Base-by-base conservation (phyloP, 1,140 invertebrate species). In the Pemphigus obesinymphae region DNA sequence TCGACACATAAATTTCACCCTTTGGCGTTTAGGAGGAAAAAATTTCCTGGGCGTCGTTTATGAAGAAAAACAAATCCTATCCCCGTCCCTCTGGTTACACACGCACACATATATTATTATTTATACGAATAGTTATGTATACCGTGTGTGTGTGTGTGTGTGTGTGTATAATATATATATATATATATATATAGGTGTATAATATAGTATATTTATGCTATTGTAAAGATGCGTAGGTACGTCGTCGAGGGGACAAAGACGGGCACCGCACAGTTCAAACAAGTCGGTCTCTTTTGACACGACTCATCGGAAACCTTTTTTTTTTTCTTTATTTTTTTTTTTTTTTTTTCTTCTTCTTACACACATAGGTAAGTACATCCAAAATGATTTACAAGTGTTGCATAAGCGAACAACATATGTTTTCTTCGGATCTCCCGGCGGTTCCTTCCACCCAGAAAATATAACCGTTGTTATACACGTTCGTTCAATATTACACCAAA, bases 331-430 rank as follows among this genome's bases (percentile, higher is more conserved):
- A n/a, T n/a, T n/a, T n/a, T n/a, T n/a, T n/a, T n/a, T n/a, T n/a
- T n/a, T n/a, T n/a, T n/a, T n/a, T n/a, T n/a, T n/a, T n/a, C n/a
- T n/a, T n/a, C n/a, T n/a, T n/a, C n/a, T n/a, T n/a, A n/a, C n/a
- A n/a, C n/a, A n/a, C n/a, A n/a, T n/a, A n/a, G n/a, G n/a, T n/a
- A n/a, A n/a, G n/a, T n/a, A n/a, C 37, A 15, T 3, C 37, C 55
- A 23, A 55, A 43, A 80, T 80, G 76, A 80, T 80, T 80, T 80
- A 80, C 76, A 55, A 78, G 75, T 78, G 75, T 78, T 80, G 76
- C 76, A 80, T 45, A 63, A n/a, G n/a, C n/a, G n/a, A n/a, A n/a
- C n/a, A n/a, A 80, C 55, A 58, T 55, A 53, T 26, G 48, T 3
- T 78, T 63, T 80, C 53, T 63, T 80, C n/a, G 50, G 13, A 40